phyloP scores from a whole-genome alignment of 2,113 vertebrate species.

The Limnothrissa miodon region DNA sequence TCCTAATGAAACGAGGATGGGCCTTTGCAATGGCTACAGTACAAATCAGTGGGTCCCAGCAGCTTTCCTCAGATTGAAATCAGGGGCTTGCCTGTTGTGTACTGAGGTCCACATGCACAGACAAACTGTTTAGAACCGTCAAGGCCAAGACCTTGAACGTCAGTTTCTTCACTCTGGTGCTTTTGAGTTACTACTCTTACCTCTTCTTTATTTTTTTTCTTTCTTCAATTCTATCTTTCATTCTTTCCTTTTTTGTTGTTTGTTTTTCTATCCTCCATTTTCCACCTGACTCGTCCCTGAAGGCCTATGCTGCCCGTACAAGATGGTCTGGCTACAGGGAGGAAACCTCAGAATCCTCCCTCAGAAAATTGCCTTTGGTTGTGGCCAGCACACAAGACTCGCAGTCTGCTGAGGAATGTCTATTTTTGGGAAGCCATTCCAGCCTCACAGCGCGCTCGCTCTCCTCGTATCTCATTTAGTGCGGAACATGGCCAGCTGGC shows the following conservation, averaged over 20 bases:
- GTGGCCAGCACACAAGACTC: slow-evolving; percentile 43
- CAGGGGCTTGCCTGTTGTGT: neutral
- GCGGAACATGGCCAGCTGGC: slow-evolving; percentile 46
- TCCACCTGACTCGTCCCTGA: slow-evolving; percentile 22
- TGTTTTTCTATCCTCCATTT: neutral
- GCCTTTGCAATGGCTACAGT: neutral
- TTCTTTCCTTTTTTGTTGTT: neutral
- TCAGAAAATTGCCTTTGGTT: slow-evolving; percentile 44
- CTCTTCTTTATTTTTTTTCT: neutral
- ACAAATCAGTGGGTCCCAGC: neutral
- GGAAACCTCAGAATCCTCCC: slow-evolving; percentile 43
- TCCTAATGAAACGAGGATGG: neutral
- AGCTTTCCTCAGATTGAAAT: neutral
- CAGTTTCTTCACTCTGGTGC: neutral
- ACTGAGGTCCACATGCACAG: neutral
- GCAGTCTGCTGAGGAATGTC: slow-evolving; percentile 44
- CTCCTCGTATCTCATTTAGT: slow-evolving; percentile 49
- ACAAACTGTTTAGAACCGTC: neutral
- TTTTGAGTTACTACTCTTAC: neutral
- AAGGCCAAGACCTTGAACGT: neutral
- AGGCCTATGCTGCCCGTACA: slow-evolving; percentile 30
- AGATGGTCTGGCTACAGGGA: slow-evolving; percentile 35
- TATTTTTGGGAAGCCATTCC: slow-evolving; percentile 62
- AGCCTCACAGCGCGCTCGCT: slow-evolving; percentile 49
- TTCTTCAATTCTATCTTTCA: neutral